Evolutionary conservation across 2,888 invertebrate genomes (phyloP).

Genomic region (Eurois occulta): DNA sequence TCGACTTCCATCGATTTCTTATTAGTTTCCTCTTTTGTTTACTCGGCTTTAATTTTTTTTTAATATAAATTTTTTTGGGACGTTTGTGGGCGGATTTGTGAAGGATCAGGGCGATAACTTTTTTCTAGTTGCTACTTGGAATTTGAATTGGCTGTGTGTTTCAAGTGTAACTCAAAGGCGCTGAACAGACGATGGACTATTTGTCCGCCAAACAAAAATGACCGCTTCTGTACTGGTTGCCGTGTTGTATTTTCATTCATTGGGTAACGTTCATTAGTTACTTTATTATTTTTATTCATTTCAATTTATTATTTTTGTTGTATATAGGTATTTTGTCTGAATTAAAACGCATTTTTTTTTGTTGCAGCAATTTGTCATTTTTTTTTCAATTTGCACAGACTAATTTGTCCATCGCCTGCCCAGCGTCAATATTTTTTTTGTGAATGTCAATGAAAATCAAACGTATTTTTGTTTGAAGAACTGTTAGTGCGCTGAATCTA

Average conservation of each 20-base stretch:
- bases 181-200: background rate
- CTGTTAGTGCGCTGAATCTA: background rate
- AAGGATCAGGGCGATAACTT: conserved; percentile 32
- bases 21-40: conserved; percentile 77
- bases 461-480: background rate
- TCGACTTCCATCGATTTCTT: conserved; percentile 76
- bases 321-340: no score
- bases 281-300: no score
- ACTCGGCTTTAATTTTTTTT: conserved; percentile 62
- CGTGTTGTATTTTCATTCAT: background rate
- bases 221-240: background rate
- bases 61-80: conserved; percentile 46
- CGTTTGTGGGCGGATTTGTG: conserved; percentile 40
- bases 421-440: background rate
- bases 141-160: conserved; percentile 15
- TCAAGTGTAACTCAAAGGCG: conserved; percentile 4
- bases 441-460: background rate
- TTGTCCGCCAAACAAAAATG: background rate
- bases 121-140: conserved; percentile 26
- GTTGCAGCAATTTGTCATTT: background rate
- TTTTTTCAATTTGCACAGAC: no score
- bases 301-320: no score
- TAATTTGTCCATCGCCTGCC: background rate
- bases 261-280: background rate
- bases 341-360: no score